Percentiles rank a stretch among this genome's conserved stretches.
These are phyloP conservation scores for Polymixis flavicincta DNA, from an alignment of 2,888 invertebrate species.

Conservation along the genomic window DNA sequence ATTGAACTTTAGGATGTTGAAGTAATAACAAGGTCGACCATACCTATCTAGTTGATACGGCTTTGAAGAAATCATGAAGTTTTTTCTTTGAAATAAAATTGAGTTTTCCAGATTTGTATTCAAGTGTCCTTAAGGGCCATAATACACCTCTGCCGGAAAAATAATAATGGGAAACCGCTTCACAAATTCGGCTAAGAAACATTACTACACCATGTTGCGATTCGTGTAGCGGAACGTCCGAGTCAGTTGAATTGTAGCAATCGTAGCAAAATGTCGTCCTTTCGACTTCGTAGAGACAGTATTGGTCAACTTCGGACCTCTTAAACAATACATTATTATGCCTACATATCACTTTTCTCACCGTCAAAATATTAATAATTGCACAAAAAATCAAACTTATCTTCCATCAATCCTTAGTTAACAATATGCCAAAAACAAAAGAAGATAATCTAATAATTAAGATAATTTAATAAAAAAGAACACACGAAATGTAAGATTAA, in stretches of 20 bases:
- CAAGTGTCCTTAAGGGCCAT: not conserved
- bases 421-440: not conserved
- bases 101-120: not conserved
- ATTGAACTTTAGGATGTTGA: not conserved
- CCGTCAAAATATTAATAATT: not conserved
- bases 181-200: too few relatives aligned
- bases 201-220: too few relatives aligned
- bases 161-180: too few relatives aligned
- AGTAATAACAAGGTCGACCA: not conserved
- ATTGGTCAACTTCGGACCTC: too few relatives aligned
- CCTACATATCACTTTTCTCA: not conserved
- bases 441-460: constrained; percentile 21
- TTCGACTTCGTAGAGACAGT: too few relatives aligned
- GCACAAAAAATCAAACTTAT: not conserved
- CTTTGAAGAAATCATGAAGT: not conserved
- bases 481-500: constrained; percentile 27
- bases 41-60: not conserved
- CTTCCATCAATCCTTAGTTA: not conserved
- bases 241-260: too few relatives aligned
- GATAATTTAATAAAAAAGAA: constrained; percentile 29
- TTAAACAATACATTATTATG: not conserved
- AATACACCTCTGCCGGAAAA: too few relatives aligned
- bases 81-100: not conserved
- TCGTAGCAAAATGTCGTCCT: too few relatives aligned
- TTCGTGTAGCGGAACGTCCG: too few relatives aligned